Evolutionary conservation across 2,113 vertebrate genomes (phyloP), one percentile per base, ranked within the genome.

Genomic region (Orthonyx spaldingii): DNA sequence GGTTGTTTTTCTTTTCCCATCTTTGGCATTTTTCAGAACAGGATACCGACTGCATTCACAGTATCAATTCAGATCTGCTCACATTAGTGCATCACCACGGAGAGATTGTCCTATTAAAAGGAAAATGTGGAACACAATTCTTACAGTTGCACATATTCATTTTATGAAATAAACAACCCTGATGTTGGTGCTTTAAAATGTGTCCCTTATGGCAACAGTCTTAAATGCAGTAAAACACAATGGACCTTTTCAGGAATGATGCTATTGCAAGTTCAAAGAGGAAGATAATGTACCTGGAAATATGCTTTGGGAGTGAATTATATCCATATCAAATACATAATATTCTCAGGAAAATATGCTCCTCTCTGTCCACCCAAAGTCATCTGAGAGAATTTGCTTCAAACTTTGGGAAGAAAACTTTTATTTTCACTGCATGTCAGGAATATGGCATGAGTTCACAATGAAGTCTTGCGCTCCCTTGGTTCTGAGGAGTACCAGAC

Each of bases 81-180:
- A 55, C 0, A 0, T 66, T 79, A 68, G 20, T 46, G 28, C 2
- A 5, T 8, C n/a, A 65, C 10, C 39, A 50, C 0, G 0, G 15
- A 87, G 27, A 84, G 30, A 52, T 13, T 27, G 26, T 23, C 23
- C 33, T 90, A 50, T 60, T 55, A 42, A 85, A 85, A 59, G 18
- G 33, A 46, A 39, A 81, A 57, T 2, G 6, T 49, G 11, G 6
- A 88, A 75, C 4, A 70, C 30, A 15, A 68, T 64, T 75, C 39
- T 52, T 82, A 56, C 7, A 53, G 33, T 19, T 71, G 49, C 39
- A 81, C 7, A 22, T 10, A 22, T 6, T 60, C 44, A 18, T 78
- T 94, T 75, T 59, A 63, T 33, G 53, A 76, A 93, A 72, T 53
- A 77, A 33, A 47, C 50, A 71, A 79, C 19, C 16, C 30, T 19